Conservation (phyloP, 2,888 invertebrate species). For the Bursaphelenchus okinawaensis region DNA sequence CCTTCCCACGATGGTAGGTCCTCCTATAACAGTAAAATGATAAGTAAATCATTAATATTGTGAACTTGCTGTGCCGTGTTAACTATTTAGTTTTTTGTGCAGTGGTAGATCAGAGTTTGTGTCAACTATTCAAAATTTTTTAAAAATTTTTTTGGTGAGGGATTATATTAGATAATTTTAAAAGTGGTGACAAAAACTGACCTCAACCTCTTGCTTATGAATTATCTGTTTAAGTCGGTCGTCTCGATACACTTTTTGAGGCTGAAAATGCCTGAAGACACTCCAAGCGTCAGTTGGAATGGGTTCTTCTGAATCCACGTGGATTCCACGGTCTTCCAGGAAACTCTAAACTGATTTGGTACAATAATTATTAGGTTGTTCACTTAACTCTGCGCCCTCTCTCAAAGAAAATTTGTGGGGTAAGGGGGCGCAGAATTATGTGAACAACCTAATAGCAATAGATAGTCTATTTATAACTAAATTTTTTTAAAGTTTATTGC, state of each 20-base stretch:
- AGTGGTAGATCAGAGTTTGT: too few relatives aligned
- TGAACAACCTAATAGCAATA: too few relatives aligned
- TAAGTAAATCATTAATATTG: not conserved
- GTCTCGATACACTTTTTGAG: conserved; percentile 14
- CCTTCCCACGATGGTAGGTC: conserved; percentile 27
- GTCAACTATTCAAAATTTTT: not conserved
- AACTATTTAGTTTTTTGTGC: too few relatives aligned
- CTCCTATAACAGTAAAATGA: not conserved
- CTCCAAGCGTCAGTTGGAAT: conserved; percentile 32
- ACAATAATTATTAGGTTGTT: too few relatives aligned
- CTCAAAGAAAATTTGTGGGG: too few relatives aligned
- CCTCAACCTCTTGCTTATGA: not conserved
- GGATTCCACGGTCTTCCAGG: conserved; percentile 27
- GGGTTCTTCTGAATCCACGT: conserved; percentile 15
- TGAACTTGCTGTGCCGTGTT: too few relatives aligned
- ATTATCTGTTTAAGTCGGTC: conserved; percentile 1
- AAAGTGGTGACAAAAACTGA: too few relatives aligned
- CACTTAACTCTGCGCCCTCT: too few relatives aligned
- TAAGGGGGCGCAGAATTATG: too few relatives aligned
- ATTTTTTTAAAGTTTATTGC: too few relatives aligned
- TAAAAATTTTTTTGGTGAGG: not conserved
- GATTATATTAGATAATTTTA: not conserved
- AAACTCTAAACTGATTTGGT: conserved; percentile 19
- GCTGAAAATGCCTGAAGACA: conserved; percentile 16
- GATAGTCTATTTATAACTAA: too few relatives aligned